Conservation (phyloP, 53 echinoderm and acorn worm genomes). For the Mesocentrotus franciscanus region DNA sequence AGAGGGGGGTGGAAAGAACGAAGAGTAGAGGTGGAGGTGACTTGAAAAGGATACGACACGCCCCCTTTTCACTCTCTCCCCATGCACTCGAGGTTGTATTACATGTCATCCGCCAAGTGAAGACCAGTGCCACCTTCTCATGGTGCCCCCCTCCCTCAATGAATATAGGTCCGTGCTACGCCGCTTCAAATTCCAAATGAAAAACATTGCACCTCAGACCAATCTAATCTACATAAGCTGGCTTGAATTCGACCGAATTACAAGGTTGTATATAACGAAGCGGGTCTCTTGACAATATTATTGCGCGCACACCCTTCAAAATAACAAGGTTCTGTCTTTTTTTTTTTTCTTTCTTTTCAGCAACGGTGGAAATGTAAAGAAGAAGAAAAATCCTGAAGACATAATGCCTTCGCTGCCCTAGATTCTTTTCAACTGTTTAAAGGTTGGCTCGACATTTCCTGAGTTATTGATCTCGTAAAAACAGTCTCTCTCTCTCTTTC, state of each 20-base stretch:
- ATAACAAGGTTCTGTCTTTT: background rate
- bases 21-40: too few species aligned
- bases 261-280: background rate
- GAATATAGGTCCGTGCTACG: too few species aligned
- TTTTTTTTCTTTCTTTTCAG: background rate
- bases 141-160: too few species aligned
- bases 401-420: conserved; percentile 6
- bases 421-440: conserved; percentile 12
- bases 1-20: too few species aligned
- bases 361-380: background rate
- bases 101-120: too few species aligned
- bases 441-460: background rate
- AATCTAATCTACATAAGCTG: conserved; percentile 27
- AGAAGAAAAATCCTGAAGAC: conserved; percentile 16
- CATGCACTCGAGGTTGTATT: too few species aligned
- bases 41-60: too few species aligned
- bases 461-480: conserved; percentile 47
- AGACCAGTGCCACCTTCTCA: too few species aligned
- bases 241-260: background rate
- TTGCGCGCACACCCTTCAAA: background rate
- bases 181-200: background rate
- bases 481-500: background rate
- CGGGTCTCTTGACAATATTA: background rate
- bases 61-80: too few species aligned
- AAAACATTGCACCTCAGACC: background rate